Evolutionary conservation across 2,797 vertebrate species (phyloP).

Genomic region (Schizopygopsis malacanthus): DNA sequence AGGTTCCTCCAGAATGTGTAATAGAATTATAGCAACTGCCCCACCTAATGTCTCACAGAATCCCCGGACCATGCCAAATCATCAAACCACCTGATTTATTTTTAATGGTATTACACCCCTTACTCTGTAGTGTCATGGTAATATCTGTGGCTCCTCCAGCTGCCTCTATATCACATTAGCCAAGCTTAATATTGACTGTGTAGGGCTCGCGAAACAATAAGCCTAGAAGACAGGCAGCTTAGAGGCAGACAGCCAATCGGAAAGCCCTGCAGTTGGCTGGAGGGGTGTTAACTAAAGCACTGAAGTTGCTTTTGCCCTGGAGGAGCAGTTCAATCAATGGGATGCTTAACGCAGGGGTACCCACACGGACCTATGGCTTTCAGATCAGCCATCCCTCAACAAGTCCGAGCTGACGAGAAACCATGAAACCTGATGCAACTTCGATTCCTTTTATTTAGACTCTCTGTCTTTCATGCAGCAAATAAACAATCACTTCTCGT

Average conservation of each 20-base stretch:
- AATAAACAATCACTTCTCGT: conserved; percentile 64
- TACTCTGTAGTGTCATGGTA: conserved; percentile 84
- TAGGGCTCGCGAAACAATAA: conserved; percentile 79
- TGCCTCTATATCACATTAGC: conserved; percentile 87
- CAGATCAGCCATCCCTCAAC: conserved; percentile 67
- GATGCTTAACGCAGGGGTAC: conserved; percentile 70
- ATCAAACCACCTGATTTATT: conserved; percentile 85
- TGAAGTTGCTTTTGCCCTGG: conserved; percentile 78
- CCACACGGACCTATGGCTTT: conserved; percentile 68
- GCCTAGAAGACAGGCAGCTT: conserved; percentile 78
- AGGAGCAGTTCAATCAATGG: conserved; percentile 81
- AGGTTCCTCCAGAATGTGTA: conserved; percentile 76
- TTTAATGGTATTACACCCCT: conserved; percentile 87
- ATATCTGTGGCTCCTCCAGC: conserved; percentile 83
- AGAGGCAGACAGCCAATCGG: conserved; percentile 76
- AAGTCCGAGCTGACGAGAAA: conserved; percentile 72
- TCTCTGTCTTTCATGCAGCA: conserved; percentile 63
- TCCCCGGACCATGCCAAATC: conserved; percentile 77
- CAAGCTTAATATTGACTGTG: conserved; percentile 86
- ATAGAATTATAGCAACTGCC: conserved; percentile 81
- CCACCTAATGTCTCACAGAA: conserved; percentile 78
- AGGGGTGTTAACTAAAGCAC: conserved; percentile 76
- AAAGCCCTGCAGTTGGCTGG: conserved; percentile 76
- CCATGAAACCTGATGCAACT: conserved; percentile 77
- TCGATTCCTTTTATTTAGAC: conserved; percentile 67